These are phyloP conservation scores for Magallana angulata DNA, from an alignment of 1,140 invertebrate genomes.

Conservation along the genomic window DNA sequence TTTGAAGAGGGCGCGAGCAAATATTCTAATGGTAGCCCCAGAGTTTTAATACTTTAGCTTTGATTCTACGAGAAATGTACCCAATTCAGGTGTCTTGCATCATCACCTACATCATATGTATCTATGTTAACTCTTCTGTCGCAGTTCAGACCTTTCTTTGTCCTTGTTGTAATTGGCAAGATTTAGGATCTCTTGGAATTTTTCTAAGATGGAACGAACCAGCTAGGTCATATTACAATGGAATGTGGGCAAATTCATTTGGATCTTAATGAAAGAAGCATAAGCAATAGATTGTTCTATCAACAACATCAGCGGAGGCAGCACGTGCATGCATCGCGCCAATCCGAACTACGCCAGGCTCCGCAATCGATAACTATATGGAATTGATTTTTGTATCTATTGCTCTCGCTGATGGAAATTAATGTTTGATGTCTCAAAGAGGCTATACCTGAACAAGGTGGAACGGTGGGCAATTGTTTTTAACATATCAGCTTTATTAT, in stretches of 20 bases:
- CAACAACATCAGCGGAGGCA: not conserved
- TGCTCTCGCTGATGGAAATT: not conserved
- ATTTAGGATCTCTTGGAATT: no score
- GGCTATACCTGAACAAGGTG: not conserved
- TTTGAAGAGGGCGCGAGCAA: no score
- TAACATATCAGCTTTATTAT: no score
- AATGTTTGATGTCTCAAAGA: not conserved
- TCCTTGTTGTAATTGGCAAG: no score
- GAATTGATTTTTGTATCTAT: constrained; percentile 22
- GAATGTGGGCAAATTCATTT: not conserved
- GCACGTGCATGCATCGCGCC: not conserved
- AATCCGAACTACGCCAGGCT: not conserved
- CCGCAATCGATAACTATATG: not conserved
- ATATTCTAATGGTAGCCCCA: no score
- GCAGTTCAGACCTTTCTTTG: no score
- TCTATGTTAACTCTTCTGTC: no score
- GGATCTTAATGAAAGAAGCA: not conserved
- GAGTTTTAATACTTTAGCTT: no score
- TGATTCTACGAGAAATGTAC: no score
- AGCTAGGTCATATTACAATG: not conserved
- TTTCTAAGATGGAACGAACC: no score
- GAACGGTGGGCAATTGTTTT: not conserved
- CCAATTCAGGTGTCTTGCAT: no score
- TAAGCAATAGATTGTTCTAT: not conserved
- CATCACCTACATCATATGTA: no score